Conservation (phyloP, 2,797 vertebrate species). For the Sebastes vulpes region DNA sequence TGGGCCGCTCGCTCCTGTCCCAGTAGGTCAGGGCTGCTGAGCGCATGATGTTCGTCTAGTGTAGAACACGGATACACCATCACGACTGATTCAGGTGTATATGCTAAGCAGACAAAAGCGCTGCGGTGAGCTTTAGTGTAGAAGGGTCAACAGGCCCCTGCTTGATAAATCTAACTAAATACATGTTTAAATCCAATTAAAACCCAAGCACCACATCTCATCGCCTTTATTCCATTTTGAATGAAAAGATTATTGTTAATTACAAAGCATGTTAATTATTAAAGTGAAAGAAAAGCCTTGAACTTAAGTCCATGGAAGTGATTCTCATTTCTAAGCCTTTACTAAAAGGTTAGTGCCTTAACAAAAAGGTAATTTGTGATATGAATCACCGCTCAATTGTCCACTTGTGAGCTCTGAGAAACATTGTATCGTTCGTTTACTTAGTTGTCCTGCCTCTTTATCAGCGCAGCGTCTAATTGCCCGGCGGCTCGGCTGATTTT, state of each 20-base stretch:
- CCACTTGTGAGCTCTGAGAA: conserved; percentile 17
- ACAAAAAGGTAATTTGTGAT: neutral
- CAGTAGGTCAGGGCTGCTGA: conserved; percentile 8
- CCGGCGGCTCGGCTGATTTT: conserved; percentile 33
- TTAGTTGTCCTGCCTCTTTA: conserved; percentile 33
- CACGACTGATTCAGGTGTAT: neutral
- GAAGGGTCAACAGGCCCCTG: neutral
- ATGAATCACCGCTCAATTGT: conserved; percentile 15
- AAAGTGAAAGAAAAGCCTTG: neutral
- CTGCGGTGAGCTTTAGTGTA: neutral
- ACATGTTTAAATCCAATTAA: neutral
- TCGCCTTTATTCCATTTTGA: neutral
- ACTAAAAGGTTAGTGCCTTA: neutral
- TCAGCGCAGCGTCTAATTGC: conserved; percentile 50
- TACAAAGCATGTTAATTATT: neutral
- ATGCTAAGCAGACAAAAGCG: neutral
- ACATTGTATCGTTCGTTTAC: neutral
- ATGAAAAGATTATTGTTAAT: neutral
- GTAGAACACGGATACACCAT: neutral
- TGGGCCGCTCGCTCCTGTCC: neutral
- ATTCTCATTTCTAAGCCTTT: neutral
- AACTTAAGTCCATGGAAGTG: neutral
- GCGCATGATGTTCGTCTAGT: neutral
- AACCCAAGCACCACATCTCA: neutral
- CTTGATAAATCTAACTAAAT: neutral